Base-by-base conservation (phyloP, 2,113 vertebrate genomes). In the Archocentrus centrarchus region DNA sequence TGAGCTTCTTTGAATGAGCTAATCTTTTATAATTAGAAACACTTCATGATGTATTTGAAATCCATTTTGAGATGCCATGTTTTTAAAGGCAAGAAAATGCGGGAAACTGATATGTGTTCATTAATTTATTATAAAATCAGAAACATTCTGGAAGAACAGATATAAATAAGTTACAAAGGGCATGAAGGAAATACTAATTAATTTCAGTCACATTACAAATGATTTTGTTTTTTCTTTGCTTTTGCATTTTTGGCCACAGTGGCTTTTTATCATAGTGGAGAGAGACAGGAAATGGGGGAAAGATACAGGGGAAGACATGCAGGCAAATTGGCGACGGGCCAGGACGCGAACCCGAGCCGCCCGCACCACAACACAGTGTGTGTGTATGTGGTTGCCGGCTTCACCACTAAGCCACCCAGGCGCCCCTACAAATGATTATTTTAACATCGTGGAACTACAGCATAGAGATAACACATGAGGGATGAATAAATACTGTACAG, bases 401-500 rank as follows among this genome's bases (percentile, higher is more conserved):
- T 24, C 24, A 24, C 24, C 24, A 24, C 24, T 24, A 24, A 24
- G 24, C 24, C 24, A 24, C 24, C 24, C 24, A 24, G 24, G 24
- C 24, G 2, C 24, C 24, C 24, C 24, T 24, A 75, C 3, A 73
- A 73, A 82, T 59, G 70, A 35, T 27, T 30, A 32, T 44, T 53
- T 63, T 24, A 75, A 79, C 6, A 66, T 57, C 50, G 37, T 59
- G 64, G 35, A 39, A 39, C 20, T 59, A 7, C 44, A 22, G 7
- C 5, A 59, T 57, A 7, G 11, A 79, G 18, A 55, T 18, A 80
- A 77, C 6, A 8, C 75, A 62, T 50, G 14, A 47, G 68, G 6
- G n/a, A 85, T 30, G 11, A 93, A 93, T 94, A 94, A 93, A 94
- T 94, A 94, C 90, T 93, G 79, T 93, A 93, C 90, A 93, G 53